Base-by-base conservation (phyloP, 1,140 invertebrate genomes). In the Camponotus vicinus region DNA sequence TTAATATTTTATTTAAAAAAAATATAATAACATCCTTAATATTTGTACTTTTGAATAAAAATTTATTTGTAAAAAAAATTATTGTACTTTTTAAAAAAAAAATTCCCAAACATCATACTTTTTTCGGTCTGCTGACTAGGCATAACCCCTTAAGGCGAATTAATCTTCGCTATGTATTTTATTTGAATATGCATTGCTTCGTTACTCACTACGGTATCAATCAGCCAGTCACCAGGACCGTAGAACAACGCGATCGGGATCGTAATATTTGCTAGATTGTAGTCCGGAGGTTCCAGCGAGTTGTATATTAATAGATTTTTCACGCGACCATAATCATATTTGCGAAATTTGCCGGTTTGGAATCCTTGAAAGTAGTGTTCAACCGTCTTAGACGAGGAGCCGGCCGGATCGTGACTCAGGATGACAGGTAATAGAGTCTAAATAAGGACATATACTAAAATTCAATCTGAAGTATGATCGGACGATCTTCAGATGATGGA, bases 381-480 rank as follows among this genome's bases (percentile, higher is more conserved):
- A 18, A 98, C 92, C 90, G 98, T 98, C 88, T 97, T 97, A 34
- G 96, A 96, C 0, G 98, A 97, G 0, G 97, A 96, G 27, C 98
- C 98, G 7, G 97, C 97, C 1, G 98, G 98, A 37, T 96, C 95
- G 91, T 98, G 98, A 0, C 96, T 96, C 63, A 97, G 94, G 82
- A 98, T 97, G 0, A 98, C 96, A 0, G 97, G 96, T 0, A 98
- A 87, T 92, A 97, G 96, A 0, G 97, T 97, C 95, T 96, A 85
- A 45, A 59, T 0, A 13, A 21, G n/a, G 3, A 18, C 3, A 32
- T 52, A 0, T 40, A 71, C 0, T 1, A 6, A 82, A n/a, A 18
- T 71, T 18, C 15, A 8, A 57, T 37, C 1, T 69, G 5, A n/a
- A 40, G 11, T 4, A 15, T 94, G 96, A 96, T 95, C 97, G 97